Conservation (phyloP, 2,888 invertebrate genomes). For the Netelia virgata region DNA sequence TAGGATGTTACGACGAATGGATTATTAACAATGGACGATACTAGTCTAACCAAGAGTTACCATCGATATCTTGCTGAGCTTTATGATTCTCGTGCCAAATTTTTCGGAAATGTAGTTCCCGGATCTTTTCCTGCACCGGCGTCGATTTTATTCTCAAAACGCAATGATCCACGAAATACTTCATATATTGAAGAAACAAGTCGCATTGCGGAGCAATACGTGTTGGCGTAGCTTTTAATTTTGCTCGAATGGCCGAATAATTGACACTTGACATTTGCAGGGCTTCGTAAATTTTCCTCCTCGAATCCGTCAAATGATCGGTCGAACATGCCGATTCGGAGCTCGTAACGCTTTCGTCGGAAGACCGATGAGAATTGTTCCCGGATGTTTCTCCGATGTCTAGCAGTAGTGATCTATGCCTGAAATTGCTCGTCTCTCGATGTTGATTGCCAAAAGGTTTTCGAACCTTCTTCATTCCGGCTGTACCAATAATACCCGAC, state of each 20-base stretch:
- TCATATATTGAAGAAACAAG: slow-evolving; percentile 63
- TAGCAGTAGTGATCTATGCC: neutral
- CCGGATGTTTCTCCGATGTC: neutral
- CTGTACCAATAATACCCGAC: slow-evolving; percentile 17
- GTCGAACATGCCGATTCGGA: slow-evolving; percentile 28
- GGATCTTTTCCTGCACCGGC: slow-evolving; percentile 45
- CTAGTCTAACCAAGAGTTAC: slow-evolving; percentile 13
- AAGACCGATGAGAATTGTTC: slow-evolving; percentile 15
- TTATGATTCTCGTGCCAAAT: slow-evolving; percentile 65
- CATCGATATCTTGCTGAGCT: slow-evolving; percentile 64
- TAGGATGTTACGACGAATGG: neutral
- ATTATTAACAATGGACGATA: neutral
- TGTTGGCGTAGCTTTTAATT: slow-evolving; percentile 23
- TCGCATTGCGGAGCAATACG: slow-evolving; percentile 32
- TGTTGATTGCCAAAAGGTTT: slow-evolving; percentile 2
- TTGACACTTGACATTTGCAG: slow-evolving; percentile 24
- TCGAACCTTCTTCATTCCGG: slow-evolving; percentile 39
- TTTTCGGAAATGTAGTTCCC: slow-evolving; percentile 43
- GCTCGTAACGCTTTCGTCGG: slow-evolving; percentile 27
- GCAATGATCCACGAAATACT: slow-evolving; percentile 63
- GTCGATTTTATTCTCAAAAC: slow-evolving; percentile 52
- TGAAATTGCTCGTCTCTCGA: neutral
- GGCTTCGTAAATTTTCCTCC: slow-evolving; percentile 27
- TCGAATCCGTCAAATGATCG: neutral
- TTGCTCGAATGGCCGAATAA: slow-evolving; percentile 42